phyloP scores from a whole-genome alignment of 2,888 invertebrate species.

The Pristionchus exspectatus region DNA sequence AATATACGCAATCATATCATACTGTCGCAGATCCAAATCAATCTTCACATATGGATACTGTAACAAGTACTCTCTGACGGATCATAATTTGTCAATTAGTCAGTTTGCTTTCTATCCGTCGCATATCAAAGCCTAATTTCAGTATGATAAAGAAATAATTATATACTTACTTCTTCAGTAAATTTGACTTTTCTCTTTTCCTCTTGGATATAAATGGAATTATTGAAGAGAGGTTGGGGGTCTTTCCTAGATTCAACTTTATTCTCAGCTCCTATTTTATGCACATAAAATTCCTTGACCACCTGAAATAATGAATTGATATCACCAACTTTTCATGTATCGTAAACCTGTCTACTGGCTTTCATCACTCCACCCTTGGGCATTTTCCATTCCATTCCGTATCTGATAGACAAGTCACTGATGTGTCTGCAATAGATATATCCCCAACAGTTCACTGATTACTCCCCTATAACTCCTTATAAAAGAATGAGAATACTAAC shows the following conservation, averaged over 20 bases:
- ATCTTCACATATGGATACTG: slow-evolving; percentile 16
- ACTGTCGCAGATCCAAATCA: not conserved
- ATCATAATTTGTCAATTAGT: not conserved
- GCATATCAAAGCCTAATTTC: too few relatives aligned
- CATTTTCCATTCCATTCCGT: slow-evolving; percentile 8
- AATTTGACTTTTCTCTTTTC: slow-evolving; percentile 14
- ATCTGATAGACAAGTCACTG: not conserved
- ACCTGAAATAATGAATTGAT: not conserved
- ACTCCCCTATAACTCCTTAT: not conserved
- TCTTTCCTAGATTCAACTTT: not conserved
- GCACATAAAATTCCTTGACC: not conserved
- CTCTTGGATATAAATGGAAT: not conserved
- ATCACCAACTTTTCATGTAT: not conserved
- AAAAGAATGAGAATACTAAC: slow-evolving; percentile 54
- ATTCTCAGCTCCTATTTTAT: not conserved
- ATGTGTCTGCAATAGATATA: slow-evolving; percentile 13
- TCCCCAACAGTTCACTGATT: not conserved
- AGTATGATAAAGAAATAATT: too few relatives aligned
- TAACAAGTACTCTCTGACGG: not conserved
- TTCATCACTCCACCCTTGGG: not conserved
- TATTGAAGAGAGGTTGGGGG: not conserved
- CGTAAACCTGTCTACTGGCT: slow-evolving; percentile 2
- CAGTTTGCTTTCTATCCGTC: too few relatives aligned
- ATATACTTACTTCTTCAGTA: not conserved
- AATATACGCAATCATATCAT: slow-evolving; percentile 10